Conservation (phyloP, 2,888 invertebrate species). For the Parthenolecanium corni region DNA sequence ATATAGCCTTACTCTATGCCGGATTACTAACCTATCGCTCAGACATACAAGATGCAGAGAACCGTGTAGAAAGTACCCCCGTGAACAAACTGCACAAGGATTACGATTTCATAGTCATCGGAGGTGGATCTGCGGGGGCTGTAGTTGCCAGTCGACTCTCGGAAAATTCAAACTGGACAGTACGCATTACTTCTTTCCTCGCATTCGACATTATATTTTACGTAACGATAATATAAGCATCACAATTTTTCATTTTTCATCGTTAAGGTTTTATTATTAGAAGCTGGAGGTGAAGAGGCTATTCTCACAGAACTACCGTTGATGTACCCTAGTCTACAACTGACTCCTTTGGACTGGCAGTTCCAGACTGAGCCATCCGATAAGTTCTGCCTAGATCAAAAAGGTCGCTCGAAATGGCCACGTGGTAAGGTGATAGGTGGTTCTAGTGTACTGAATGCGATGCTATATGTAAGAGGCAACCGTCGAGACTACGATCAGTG, state of each 20-base stretch:
- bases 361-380: constrained; percentile 60
- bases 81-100: constrained; percentile 45
- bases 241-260: too few relatives aligned
- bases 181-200: too few relatives aligned
- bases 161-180: constrained; percentile 57
- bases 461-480: constrained; percentile 80
- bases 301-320: constrained; percentile 59
- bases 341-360: constrained; percentile 67
- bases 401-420: constrained; percentile 40
- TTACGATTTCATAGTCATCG: constrained; percentile 70
- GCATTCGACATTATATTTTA: too few relatives aligned
- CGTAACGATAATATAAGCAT: too few relatives aligned
- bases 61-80: constrained; percentile 49
- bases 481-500: constrained; percentile 74
- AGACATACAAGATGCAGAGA: constrained; percentile 56
- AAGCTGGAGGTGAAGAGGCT: constrained; percentile 67
- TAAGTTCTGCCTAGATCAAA: constrained; percentile 44
- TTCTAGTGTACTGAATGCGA: constrained; percentile 73
- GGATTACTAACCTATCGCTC: constrained; percentile 52
- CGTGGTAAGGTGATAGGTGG: constrained; percentile 53
- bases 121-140: constrained; percentile 71
- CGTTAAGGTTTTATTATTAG: constrained; percentile 52
- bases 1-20: constrained; percentile 52
- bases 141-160: constrained; percentile 65
- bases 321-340: constrained; percentile 57